A percentile compares a stretch with the other conserved stretches of the same genome.
Conservation (phyloP, 2,113 vertebrate species). For the Myiagra hebetior region DNA sequence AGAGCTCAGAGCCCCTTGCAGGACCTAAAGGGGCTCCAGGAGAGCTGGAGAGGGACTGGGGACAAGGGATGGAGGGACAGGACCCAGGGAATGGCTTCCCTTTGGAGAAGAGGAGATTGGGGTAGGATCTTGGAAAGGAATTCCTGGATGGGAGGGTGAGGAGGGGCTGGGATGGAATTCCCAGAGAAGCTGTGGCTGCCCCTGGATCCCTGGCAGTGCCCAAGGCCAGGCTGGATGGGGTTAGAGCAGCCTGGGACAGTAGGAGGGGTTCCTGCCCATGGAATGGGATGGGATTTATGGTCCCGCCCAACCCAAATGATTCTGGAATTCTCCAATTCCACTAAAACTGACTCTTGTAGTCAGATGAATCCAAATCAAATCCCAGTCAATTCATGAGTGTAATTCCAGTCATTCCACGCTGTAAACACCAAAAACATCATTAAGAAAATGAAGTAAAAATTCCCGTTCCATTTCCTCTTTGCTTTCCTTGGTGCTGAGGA, state of each 20-base stretch:
- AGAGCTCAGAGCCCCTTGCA: not conserved
- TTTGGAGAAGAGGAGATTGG: not conserved
- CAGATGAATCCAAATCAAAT: no score
- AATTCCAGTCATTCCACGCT: not conserved
- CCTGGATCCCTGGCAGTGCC: not conserved
- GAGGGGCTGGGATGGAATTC: not conserved
- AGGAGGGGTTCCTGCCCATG: not conserved
- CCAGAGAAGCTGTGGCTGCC: not conserved
- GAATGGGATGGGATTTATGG: not conserved
- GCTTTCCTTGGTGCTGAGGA: not conserved
- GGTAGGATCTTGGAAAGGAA: not conserved
- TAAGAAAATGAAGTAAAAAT: not conserved
- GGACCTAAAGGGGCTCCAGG: not conserved
- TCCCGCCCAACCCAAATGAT: not conserved
- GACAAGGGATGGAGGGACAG: not conserved
- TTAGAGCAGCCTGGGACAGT: accelerated
- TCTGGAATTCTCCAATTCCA: accelerated
- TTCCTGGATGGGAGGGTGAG: not conserved
- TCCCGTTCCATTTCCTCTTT: not conserved
- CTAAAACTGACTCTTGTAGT: not conserved
- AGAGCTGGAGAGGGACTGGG: not conserved
- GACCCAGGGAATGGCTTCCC: not conserved
- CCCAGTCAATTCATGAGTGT: not conserved
- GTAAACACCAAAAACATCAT: not conserved
- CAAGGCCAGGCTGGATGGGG: not conserved